Conservation (phyloP, 1,140 invertebrate genomes). For the Hetaerina americana region DNA sequence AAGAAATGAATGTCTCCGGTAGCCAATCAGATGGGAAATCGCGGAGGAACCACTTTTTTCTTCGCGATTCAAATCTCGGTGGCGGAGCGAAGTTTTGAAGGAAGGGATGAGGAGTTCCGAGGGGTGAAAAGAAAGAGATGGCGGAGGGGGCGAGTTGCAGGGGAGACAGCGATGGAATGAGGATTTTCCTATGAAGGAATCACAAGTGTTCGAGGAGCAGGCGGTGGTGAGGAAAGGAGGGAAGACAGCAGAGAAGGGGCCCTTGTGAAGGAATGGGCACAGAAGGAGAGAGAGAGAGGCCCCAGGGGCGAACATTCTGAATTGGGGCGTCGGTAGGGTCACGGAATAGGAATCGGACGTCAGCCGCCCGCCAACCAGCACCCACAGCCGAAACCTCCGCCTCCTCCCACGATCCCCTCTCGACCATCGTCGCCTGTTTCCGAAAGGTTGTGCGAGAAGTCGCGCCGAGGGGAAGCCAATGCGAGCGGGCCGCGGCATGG, state of each 20-base stretch:
- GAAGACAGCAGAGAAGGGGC: neutral
- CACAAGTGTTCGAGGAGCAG: neutral
- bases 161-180: too few species aligned
- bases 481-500: neutral
- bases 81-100: too few species aligned
- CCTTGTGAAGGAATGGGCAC: neutral
- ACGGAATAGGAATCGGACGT: neutral
- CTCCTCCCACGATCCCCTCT: neutral
- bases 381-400: neutral
- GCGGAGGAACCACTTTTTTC: neutral
- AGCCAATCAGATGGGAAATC: neutral
- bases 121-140: too few species aligned
- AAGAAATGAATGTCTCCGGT: neutral
- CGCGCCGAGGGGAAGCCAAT: neutral
- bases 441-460: neutral
- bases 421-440: neutral
- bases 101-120: too few species aligned
- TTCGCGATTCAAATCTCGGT: neutral
- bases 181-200: too few species aligned
- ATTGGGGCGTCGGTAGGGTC: neutral
- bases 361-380: neutral
- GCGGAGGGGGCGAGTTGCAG: too few species aligned
- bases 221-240: neutral
- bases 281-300: too few species aligned
- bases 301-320: too few species aligned